Base-by-base conservation (phyloP, 2,113 vertebrate species). In the Paedocypris sp. region DNA sequence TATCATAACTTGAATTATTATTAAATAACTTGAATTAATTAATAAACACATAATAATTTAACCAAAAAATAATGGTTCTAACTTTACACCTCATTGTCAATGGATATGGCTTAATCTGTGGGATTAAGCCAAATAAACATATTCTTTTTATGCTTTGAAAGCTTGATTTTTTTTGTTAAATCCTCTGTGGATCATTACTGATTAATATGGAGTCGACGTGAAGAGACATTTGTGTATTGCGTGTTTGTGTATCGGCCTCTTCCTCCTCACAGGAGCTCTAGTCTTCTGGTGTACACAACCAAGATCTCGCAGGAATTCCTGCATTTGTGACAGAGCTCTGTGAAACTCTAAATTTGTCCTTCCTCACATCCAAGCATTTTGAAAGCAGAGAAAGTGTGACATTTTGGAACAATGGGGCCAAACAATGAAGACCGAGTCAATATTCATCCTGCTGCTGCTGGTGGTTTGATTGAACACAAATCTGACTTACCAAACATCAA, bases 261-360 rank as follows among this genome's bases (percentile, higher is more conserved):
- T 47, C 5, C 31, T 52, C 54, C 39, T 39, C 46, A 11, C 11
- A 23, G 13, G n/a, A 15, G 29, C 29, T 38, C 26, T 5, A 57
- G 20, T 15, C 53, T n/a, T 25, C 32, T 41, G 36, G 23, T 41
- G 52, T 26, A 41, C 46, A 47, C 38, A 26, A 39, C 29, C 28
- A 70, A 64, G 68, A 66, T 56, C 58, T 71, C 7, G 35, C 79
- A 83, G 84, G 82, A 85, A 81, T 82, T 85, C 82, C 81, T 82
- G 81, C 23, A 64, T 85, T 85, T 85, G 82, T 85, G 70, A 29
- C 25, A 42, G 12, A 43, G 48, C 48, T 23, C 42, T 39, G 64
- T 2, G 16, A 54, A 66, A 62, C 64, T 72, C 71, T 77, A 80
- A 79, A 79, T 74, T 75, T 79, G 80, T 57, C 71, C 75, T 72